Evolutionary conservation across 2,113 vertebrate species (phyloP), one percentile per base, ranked within the genome.

Genomic region (Thamnophis sirtalis): DNA sequence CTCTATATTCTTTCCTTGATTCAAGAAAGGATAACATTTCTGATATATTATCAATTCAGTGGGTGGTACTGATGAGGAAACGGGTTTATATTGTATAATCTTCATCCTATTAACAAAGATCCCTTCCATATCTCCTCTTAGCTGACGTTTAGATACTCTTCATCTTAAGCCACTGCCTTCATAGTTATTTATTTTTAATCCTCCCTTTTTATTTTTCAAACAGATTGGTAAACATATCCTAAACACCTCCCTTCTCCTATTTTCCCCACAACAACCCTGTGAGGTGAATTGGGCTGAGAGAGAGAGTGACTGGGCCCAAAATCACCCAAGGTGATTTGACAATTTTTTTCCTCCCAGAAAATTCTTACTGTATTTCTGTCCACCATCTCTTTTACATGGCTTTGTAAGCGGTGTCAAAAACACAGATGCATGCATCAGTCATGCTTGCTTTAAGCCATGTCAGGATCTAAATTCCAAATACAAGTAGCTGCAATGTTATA

Each of bases 381-480:
- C 28, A n/a, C 90, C 92, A 58, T 1, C 49, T 38, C 80, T n/a
- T 88, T 33, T 1, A 51, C 90, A 38, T 0, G n/a, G 88, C 94
- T 91, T 43, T 15, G 8, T 89, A 91, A 1, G 9, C 5, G 85
- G 93, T 49, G 50, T n/a, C 50, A 49, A 10, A 91, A 87, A 22
- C 21, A 3, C 49, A 89, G 1, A 92, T 33, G 0, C 54, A 88
- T 92, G 33, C 4, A 54, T 80, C 54, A 92, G 51, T 49, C 3
- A 89, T 28, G 5, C 33, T 26, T 19, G 88, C 1, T 68, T 93
- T 92, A 94, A 88, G 0, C 17, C 6, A 84, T 13, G 21, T 86
- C 28, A 88, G 21, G 87, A 91, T 58, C 89, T 28, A 68, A 88
- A 92, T 56, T 9, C 54, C 89, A 26, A 84, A 90, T 93, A 88